Conservation (phyloP, 2,113 vertebrate species). For the Notarius lentiginosus region DNA sequence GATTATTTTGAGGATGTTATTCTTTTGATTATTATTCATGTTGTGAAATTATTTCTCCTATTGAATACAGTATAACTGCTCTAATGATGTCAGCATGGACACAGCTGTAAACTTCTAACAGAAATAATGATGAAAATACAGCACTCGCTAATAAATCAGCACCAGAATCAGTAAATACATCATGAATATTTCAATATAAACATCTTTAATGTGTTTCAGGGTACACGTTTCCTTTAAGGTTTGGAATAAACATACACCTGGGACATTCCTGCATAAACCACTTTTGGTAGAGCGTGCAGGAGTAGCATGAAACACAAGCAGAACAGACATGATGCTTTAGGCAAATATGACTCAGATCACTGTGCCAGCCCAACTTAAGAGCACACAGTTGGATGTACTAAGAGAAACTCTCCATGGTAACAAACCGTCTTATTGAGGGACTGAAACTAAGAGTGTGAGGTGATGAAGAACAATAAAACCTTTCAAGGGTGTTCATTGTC, state of each 20-base stretch:
- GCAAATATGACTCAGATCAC: background rate
- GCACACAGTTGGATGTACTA: background rate
- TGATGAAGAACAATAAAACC: slow-evolving; percentile 51
- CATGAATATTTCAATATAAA: background rate
- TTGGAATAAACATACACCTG: background rate
- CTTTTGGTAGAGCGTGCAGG: background rate
- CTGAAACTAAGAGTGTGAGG: slow-evolving; percentile 46
- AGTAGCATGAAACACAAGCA: slow-evolving; percentile 5
- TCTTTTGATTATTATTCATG: background rate
- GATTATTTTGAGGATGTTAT: too few relatives aligned
- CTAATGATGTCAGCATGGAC: background rate
- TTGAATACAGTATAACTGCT: background rate
- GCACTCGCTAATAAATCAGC: background rate
- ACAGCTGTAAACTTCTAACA: background rate
- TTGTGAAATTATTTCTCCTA: background rate
- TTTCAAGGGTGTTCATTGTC: slow-evolving; percentile 67
- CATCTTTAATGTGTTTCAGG: background rate
- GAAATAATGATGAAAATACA: background rate
- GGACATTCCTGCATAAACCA: background rate
- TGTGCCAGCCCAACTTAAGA: background rate
- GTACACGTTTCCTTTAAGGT: background rate
- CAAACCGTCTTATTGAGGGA: slow-evolving; percentile 23
- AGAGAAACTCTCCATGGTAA: slow-evolving; percentile 9
- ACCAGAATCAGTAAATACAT: background rate
- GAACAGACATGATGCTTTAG: slow-evolving; percentile 18